phyloP scores from a whole-genome alignment of 2,888 invertebrate genomes.

The Tenthredo amoena region DNA sequence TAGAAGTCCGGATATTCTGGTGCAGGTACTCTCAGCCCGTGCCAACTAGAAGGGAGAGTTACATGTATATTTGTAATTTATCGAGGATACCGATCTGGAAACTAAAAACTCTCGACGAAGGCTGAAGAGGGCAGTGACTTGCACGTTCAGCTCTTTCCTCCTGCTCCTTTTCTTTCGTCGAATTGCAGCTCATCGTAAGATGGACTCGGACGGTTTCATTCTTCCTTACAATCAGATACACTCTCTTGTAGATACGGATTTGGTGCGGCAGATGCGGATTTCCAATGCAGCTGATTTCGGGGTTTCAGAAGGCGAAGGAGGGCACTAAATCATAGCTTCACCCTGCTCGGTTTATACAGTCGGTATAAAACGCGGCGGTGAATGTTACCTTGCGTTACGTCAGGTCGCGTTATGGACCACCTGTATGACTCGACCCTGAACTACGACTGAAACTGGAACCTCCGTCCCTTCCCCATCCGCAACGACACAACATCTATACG shows the following conservation, averaged over 20 bases:
- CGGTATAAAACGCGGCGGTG: conserved; percentile 78
- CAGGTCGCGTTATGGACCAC: conserved; percentile 75
- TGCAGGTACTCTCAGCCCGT: neutral
- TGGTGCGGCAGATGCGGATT: neutral
- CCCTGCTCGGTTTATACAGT: conserved; percentile 76
- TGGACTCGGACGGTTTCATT: conserved; percentile 4
- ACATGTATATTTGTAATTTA: conserved; percentile 71
- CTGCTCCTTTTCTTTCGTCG: neutral
- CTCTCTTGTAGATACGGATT: neutral
- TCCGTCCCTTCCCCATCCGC: neutral
- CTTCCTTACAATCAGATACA: neutral
- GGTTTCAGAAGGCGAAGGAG: conserved; percentile 65
- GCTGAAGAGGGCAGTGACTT: conserved; percentile 58
- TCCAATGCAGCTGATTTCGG: neutral
- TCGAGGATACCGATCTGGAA: conserved; percentile 71
- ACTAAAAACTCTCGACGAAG: conserved; percentile 61
- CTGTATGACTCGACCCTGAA: conserved; percentile 78
- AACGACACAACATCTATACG: conserved; percentile 24
- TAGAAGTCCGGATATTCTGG: neutral
- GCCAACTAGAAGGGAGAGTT: conserved; percentile 56
- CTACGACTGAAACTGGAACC: conserved; percentile 55
- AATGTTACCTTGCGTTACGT: conserved; percentile 71
- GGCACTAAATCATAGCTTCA: conserved; percentile 78
- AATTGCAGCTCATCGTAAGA: neutral
- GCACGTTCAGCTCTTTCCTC: conserved; percentile 19